Evolutionary conservation across 2,888 invertebrate genomes (phyloP).

Genomic region (Meganola albula): DNA sequence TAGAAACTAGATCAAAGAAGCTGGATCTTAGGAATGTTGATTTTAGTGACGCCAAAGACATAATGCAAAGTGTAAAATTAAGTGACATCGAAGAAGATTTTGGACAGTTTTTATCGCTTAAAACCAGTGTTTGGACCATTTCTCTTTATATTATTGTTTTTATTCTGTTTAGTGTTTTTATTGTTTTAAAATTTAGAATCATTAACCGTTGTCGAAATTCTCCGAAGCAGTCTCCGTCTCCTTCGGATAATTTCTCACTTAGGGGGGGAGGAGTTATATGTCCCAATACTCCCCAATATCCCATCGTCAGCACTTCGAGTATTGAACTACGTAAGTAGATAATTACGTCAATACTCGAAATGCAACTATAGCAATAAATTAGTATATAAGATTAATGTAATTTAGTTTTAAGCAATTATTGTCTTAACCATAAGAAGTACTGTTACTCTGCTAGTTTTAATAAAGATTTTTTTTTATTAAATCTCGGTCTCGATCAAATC

Average conservation of each 20-base stretch:
- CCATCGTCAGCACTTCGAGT: background rate
- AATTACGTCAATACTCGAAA: background rate
- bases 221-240: background rate
- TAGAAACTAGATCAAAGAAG: background rate
- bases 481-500: no score
- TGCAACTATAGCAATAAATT: background rate
- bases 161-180: no score
- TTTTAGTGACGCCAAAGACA: conserved; percentile 1
- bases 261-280: conserved; percentile 1
- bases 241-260: conserved; percentile 2
- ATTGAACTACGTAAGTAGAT: background rate
- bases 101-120: no score
- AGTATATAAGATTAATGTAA: background rate
- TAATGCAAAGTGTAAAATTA: conserved; percentile 2
- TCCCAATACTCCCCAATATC: no score
- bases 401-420: no score
- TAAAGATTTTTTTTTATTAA: no score
- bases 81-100: no score
- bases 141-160: no score
- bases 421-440: no score
- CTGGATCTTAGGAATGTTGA: background rate
- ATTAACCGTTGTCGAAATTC: conserved; percentile 1
- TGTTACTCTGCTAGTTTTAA: no score
- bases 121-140: no score
- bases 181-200: background rate